These are phyloP conservation scores for Lampris megalopsis DNA, from an alignment of 2,113 vertebrate genomes.

Conservation along the genomic window DNA sequence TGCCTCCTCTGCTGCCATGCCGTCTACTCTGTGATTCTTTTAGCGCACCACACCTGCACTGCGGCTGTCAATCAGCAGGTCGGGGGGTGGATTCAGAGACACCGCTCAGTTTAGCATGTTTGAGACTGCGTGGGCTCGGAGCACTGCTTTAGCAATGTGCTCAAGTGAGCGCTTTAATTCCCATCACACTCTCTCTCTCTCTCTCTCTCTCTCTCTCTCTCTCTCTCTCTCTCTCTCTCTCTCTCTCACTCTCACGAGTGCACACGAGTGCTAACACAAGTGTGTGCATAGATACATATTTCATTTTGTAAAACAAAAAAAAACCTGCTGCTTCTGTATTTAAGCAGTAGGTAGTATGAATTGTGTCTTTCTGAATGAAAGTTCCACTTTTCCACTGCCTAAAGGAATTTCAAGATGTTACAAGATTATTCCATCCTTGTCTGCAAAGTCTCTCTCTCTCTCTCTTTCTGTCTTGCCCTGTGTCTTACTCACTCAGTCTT, in stretches of 20 bases:
- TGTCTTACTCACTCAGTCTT: constrained; percentile 3
- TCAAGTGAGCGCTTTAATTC: constrained; percentile 42
- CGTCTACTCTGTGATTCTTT: constrained; percentile 53
- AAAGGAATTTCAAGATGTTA: constrained; percentile 68
- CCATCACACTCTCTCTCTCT: constrained; percentile 45
- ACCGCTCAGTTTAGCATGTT: constrained; percentile 59
- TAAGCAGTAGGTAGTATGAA: constrained; percentile 49
- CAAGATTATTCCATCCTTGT: constrained; percentile 38
- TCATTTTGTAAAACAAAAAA: no score
- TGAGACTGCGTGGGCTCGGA: constrained; percentile 50
- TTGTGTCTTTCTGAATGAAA: constrained; percentile 48
- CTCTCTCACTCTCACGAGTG: not conserved
- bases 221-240: not conserved
- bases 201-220: not conserved
- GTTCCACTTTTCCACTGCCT: constrained; percentile 51
- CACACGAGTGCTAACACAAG: no score
- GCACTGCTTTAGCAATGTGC: constrained; percentile 50
- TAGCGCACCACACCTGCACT: constrained; percentile 65
- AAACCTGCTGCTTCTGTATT: constrained; percentile 67
- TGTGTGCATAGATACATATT: no score
- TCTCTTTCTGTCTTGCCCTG: not conserved
- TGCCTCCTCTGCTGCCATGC: constrained; percentile 22
- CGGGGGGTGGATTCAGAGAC: constrained; percentile 32
- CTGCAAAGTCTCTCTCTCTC: constrained; percentile 20
- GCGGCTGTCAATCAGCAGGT: constrained; percentile 73